These are phyloP conservation scores for Lithophane leautieri DNA, from an alignment of 2,888 invertebrate genomes.

Conservation along the genomic window DNA sequence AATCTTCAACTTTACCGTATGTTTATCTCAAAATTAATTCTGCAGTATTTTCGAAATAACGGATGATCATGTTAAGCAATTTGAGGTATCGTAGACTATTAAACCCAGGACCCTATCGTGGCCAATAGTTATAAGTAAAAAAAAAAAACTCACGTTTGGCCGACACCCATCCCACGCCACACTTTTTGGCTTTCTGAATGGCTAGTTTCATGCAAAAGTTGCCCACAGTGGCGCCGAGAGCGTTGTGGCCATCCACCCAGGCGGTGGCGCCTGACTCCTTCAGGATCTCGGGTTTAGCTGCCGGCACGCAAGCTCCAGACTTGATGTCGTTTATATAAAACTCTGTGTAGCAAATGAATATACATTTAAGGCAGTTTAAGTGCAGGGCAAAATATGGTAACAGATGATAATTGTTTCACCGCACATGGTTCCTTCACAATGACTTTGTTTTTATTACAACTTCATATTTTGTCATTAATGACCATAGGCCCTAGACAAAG, in stretches of 20 bases:
- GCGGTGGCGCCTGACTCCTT: slow-evolving; percentile 93
- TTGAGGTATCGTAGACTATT: too few species aligned
- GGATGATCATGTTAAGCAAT: too few species aligned
- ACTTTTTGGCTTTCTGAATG: slow-evolving; percentile 94
- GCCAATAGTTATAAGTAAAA: background rate
- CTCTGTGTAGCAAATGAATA: slow-evolving; percentile 82
- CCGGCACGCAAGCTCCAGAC: slow-evolving; percentile 90
- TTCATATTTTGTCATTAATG: background rate
- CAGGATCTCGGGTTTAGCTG: slow-evolving; percentile 91
- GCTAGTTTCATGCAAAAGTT: slow-evolving; percentile 95
- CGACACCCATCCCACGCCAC: slow-evolving; percentile 95
- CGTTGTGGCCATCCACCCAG: slow-evolving; percentile 95
- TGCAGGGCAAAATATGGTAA: background rate
- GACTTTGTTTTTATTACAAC: background rate
- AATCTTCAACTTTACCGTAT: too few species aligned
- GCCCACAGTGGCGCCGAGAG: slow-evolving; percentile 95
- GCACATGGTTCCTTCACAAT: background rate
- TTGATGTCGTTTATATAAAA: slow-evolving; percentile 95
- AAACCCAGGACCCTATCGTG: background rate
- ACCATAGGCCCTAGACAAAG: too few species aligned
- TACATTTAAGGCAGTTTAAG: background rate
- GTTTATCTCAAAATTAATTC: too few species aligned
- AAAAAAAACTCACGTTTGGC: slow-evolving; percentile 90
- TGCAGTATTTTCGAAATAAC: too few species aligned
- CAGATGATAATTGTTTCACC: background rate